These are phyloP conservation scores for Tanypteryx hageni DNA, from an alignment of 2,888 invertebrate species.

Conservation along the genomic window DNA sequence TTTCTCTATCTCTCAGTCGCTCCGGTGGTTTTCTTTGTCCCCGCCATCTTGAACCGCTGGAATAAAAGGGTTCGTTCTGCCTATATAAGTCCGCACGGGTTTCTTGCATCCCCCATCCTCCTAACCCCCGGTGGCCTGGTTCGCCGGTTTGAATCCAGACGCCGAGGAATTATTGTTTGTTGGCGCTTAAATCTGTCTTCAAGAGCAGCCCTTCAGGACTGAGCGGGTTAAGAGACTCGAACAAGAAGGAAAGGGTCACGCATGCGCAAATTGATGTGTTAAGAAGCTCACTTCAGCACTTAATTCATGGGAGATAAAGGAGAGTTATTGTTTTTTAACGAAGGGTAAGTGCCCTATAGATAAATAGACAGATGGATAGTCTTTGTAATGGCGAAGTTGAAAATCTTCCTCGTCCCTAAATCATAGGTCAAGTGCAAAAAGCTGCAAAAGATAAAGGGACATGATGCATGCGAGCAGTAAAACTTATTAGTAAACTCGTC, in stretches of 20 bases:
- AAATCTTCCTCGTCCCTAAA: too few species aligned
- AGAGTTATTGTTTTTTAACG: conserved; percentile 1
- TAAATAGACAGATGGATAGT: neutral
- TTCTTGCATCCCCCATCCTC: too few species aligned
- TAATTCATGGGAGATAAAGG: neutral
- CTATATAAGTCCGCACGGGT: neutral
- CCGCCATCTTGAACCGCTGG: neutral
- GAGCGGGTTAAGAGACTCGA: neutral
- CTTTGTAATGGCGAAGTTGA: too few species aligned
- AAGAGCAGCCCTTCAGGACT: neutral
- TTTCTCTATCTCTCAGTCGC: neutral
- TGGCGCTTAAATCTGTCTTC: neutral
- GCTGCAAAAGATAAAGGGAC: too few species aligned
- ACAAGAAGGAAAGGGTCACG: neutral
- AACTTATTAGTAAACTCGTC: too few species aligned
- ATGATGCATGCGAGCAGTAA: too few species aligned
- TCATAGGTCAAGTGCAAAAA: too few species aligned
- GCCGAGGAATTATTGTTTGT: conserved; percentile 12
- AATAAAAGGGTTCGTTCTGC: neutral
- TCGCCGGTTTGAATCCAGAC: neutral
- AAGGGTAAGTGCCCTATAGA: neutral
- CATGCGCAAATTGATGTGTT: neutral
- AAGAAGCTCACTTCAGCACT: neutral
- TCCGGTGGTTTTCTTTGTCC: neutral
- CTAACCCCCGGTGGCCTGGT: neutral